Evolutionary conservation across 1,140 invertebrate species (phyloP).

Genomic region (Heliconius eleuchia): DNA sequence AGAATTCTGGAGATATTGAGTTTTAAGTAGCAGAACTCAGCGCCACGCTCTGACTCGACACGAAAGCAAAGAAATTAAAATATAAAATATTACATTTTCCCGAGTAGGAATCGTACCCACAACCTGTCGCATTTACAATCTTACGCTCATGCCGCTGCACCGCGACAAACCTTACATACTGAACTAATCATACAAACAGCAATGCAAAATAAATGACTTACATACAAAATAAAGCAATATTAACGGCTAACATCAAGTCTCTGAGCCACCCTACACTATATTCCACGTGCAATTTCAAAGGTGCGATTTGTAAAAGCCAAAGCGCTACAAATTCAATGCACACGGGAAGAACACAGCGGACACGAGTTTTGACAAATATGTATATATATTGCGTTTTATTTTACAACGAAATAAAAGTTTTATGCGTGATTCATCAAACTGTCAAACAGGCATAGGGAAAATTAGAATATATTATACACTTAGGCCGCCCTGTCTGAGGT

Average conservation of each 20-base stretch:
- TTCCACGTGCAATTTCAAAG: slow-evolving; percentile 45
- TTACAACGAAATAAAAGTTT: slow-evolving; percentile 21
- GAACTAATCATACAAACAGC: no score
- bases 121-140: no score
- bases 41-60: no score
- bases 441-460: not conserved
- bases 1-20: no score
- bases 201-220: no score
- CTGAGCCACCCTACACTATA: slow-evolving; percentile 31
- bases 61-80: no score
- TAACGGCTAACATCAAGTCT: not conserved
- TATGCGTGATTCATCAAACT: not conserved
- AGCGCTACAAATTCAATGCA: slow-evolving; percentile 42
- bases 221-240: not conserved
- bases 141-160: no score
- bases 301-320: slow-evolving; percentile 52
- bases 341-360: slow-evolving; percentile 29
- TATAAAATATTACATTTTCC: no score
- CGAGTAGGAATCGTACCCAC: no score
- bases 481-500: no score
- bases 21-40: no score
- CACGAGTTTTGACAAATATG: slow-evolving; percentile 40
- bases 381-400: slow-evolving; percentile 38
- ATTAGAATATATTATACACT: not conserved
- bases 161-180: no score